Base-by-base conservation (phyloP, 2,888 invertebrate genomes). In the Brassicogethes aeneus region DNA sequence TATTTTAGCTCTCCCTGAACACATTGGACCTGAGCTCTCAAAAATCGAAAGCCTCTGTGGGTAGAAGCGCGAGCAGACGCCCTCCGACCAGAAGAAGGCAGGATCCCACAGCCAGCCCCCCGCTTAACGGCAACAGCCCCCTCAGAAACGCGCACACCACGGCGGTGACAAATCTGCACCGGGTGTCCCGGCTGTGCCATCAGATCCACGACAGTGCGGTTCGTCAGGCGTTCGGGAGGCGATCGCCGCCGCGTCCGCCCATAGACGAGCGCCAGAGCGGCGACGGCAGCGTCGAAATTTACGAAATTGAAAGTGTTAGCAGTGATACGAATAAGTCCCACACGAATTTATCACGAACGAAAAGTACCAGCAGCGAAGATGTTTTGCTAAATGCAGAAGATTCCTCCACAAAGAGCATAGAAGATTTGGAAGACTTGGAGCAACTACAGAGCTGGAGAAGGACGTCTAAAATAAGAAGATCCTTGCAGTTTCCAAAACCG, bases 401-500 rank as follows among this genome's bases (percentile, higher is more conserved):
- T 33, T 53, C 56, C 38, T 43, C 55, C 3, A 57, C 50, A 10
- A 62, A 61, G 46, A 63, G 60, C 33, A 52, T 57, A 3, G 64
- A 66, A 41, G 64, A 63, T 41, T 47, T 59, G 23, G 64, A 65
- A 37, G 66, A 67, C 43, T 45, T 60, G n/a, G 61, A 64, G 36
- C 59, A 68, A 17, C 47, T 65, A 12, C 59, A 63, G 43, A 79
- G 76, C 57, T 84, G 85, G 80, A 67, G 73, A 38, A 73, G 82
- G 50, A 76, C 79, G 36, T 80, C 81, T 10, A 76, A 76, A 53
- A 68, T 76, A 43, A 73, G 80, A 34, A 71, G 77, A 44, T 82
- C 83, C 2, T 69, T 85, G 49, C 80, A 85, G 56, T 79, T 80
- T 60, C 77, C 81, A 3, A 79, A 78, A 55, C 54, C 58, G 42